A percentile compares a stretch with the other conserved stretches of the same genome.
These are phyloP conservation scores for Capromys pilorides DNA, from an alignment of 2,797 vertebrate species.

Conservation along the genomic window DNA sequence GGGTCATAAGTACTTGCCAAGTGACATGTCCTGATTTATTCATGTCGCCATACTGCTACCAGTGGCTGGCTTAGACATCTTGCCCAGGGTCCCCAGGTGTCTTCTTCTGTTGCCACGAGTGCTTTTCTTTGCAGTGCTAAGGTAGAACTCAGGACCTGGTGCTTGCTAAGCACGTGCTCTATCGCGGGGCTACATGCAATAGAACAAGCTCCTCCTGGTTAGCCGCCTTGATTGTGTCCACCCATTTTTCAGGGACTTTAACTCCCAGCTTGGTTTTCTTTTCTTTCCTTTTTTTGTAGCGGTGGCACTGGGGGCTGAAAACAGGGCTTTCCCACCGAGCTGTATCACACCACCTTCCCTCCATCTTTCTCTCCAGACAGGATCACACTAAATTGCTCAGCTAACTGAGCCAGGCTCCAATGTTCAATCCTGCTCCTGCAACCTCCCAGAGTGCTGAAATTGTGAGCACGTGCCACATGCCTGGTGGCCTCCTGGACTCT, in stretches of 20 bases:
- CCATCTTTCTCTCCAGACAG: background rate
- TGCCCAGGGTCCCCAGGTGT: background rate
- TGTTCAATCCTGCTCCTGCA: background rate
- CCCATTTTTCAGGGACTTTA: slow-evolving; percentile 92
- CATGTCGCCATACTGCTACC: background rate
- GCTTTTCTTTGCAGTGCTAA: background rate
- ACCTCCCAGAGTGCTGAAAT: background rate
- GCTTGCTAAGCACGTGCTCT: background rate
- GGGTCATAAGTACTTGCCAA: background rate
- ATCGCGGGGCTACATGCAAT: background rate
- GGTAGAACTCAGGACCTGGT: background rate
- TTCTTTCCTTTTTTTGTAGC: background rate
- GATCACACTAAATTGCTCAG: background rate
- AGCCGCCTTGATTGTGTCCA: slow-evolving; percentile 92
- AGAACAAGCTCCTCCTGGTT: slow-evolving; percentile 93
- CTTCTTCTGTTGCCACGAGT: background rate
- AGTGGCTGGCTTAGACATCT: background rate
- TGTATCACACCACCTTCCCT: background rate
- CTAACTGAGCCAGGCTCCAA: background rate
- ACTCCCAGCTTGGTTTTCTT: slow-evolving; percentile 83
- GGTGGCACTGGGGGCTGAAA: background rate
- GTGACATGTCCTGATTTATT: background rate
- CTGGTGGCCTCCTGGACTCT: background rate
- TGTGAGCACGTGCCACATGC: background rate
- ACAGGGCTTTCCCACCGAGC: background rate